Conservation (phyloP, 2,888 invertebrate genomes). For the Xanthorhoe designata region DNA sequence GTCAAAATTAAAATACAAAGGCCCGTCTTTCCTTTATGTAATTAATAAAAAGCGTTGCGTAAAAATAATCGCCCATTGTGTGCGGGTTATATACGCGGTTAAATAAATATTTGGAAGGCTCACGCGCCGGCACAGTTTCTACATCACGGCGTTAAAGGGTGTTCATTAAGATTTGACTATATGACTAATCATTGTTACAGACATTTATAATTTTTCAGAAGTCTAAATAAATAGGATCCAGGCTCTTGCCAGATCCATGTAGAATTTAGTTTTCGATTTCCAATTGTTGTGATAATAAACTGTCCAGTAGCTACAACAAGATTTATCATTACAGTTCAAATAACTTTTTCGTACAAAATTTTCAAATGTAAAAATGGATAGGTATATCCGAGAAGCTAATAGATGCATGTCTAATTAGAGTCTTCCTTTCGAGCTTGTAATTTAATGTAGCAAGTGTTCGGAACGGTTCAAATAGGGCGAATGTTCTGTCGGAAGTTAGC, state of each 20-base stretch:
- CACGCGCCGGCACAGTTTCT: constrained; percentile 25
- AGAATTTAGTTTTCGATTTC: too few species aligned
- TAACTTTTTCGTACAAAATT: neutral
- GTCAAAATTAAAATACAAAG: constrained; percentile 81
- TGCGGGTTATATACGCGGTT: constrained; percentile 33
- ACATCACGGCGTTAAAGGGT: constrained; percentile 31
- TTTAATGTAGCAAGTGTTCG: constrained; percentile 78
- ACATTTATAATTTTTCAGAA: constrained; percentile 35
- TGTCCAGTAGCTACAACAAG: neutral
- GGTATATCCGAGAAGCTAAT: constrained; percentile 30
- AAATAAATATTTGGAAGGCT: constrained; percentile 24
- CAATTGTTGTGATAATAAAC: too few species aligned
- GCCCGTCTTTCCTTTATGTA: constrained; percentile 62
- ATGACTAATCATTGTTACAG: constrained; percentile 21
- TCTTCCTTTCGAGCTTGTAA: constrained; percentile 69
- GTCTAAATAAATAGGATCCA: neutral
- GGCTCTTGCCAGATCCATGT: neutral
- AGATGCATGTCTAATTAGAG: constrained; percentile 61
- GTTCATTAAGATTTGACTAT: constrained; percentile 48
- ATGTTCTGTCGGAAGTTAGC: constrained; percentile 83
- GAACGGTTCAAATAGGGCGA: constrained; percentile 82
- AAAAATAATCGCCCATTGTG: constrained; percentile 78
- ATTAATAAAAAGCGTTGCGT: constrained; percentile 75
- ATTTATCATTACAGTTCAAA: neutral
- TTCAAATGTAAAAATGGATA: constrained; percentile 3